Evolutionary conservation across 2,888 invertebrate genomes (phyloP), one percentile per base, ranked within the genome.

Genomic region (Lordiphosa andalusiaca): DNA sequence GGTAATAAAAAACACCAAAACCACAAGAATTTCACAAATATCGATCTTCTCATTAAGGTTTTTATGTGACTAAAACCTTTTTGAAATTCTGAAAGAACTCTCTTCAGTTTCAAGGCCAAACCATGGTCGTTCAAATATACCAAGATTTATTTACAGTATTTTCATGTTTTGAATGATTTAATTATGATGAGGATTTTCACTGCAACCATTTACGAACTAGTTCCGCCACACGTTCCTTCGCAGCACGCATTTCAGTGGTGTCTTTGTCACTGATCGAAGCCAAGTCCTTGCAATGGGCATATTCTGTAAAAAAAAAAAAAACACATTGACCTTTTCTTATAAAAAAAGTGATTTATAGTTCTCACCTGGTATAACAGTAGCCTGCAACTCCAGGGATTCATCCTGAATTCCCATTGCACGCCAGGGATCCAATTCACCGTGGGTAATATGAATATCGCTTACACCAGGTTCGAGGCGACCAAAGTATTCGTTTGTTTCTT

Each of bases 351-450:
- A 12, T 6, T 0, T 0, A 5, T 1, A 6, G 1, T 6, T 4
- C 36, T 5, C 4, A 88, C 88, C 63, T 58, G 88, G 88, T 56
- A 89, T 81, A 50, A 88, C 53, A 1, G 84, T 88, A 2, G 84
- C 81, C 38, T 84, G 66, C 0, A 68, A 50, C 4, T 87, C 86
- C 40, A 84, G 66, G 0, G 69, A 52, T 4, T 87, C 86, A 25
- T 89, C 71, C 4, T 89, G 80, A 39, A 86, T 85, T 21, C 92
- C 92, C 70, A 91, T 88, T 0, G 89, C 84, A 63, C 91, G 90
- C 92, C 92, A 92, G 6, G 92, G 92, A 88, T 92, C 92, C 49
- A 91, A 67, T 38, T 90, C 88, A 1, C 92, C 92, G 67, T 92
- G 91, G 1, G 91, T 90, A 52, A 91, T 90, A 23, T 91, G 90